phyloP scores from a whole-genome alignment of 2,113 vertebrate genomes.

The Xerus inauris region DNA sequence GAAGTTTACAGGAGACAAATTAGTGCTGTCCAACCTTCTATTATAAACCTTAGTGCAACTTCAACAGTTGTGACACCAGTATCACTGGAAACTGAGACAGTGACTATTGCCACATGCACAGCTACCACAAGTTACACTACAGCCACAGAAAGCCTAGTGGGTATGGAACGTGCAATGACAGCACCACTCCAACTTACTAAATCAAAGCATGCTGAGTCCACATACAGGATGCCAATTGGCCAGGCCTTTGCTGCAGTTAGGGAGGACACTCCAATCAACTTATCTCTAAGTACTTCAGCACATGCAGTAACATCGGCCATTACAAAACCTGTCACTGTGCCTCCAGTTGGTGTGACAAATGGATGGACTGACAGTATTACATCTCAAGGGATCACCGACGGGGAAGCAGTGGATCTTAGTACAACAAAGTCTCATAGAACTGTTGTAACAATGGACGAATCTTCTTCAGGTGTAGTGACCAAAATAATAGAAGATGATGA shows the following conservation, averaged over 20 bases:
- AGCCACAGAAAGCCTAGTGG: conserved; percentile 90
- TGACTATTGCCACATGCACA: conserved; percentile 90
- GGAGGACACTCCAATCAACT: conserved; percentile 95
- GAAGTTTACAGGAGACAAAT: conserved; percentile 89
- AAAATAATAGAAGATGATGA: conserved; percentile 95
- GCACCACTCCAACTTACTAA: conserved; percentile 92
- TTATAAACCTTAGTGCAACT: conserved; percentile 94
- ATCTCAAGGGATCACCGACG: conserved; percentile 84
- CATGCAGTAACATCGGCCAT: conserved; percentile 79
- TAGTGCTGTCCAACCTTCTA: conserved; percentile 94
- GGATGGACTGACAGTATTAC: conserved; percentile 84
- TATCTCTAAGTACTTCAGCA: conserved; percentile 90
- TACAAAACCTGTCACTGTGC: conserved; percentile 86
- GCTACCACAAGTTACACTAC: conserved; percentile 88
- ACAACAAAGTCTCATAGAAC: conserved; percentile 93
- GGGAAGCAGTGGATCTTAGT: conserved; percentile 94
- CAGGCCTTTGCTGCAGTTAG: conserved; percentile 83
- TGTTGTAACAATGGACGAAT: conserved; percentile 91
- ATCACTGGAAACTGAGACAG: conserved; percentile 88
- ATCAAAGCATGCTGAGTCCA: conserved; percentile 90
- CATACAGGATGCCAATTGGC: conserved; percentile 86
- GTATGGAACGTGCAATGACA: conserved; percentile 88
- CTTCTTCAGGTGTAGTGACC: conserved; percentile 90
- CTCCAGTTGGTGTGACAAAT: conserved; percentile 87
- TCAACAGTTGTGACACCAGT: conserved; percentile 87